A percentile compares a stretch with the other conserved stretches of the same genome.
phyloP scores from a whole-genome alignment of 2,888 invertebrate genomes.

The Trachelus troglodyta region DNA sequence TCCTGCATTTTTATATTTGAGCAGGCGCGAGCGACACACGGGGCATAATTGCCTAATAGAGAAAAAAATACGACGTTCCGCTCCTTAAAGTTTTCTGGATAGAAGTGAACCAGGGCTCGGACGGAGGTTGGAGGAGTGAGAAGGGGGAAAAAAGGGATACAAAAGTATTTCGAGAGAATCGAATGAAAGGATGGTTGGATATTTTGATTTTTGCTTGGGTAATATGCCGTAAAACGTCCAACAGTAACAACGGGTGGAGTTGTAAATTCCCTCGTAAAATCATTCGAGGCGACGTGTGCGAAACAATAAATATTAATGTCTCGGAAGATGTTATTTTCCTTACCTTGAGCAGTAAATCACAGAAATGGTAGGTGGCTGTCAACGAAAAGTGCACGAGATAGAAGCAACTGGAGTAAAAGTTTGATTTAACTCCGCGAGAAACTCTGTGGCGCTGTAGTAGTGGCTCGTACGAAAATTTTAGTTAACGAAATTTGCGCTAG shows the following conservation, averaged over 20 bases:
- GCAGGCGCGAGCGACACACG: not conserved
- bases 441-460: not conserved
- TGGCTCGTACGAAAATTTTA: not conserved
- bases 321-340: slow-evolving; percentile 50
- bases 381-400: slow-evolving; percentile 63
- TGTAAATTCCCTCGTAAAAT: slow-evolving; percentile 62
- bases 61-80: not conserved
- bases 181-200: not conserved
- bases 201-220: slow-evolving; percentile 10
- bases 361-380: slow-evolving; percentile 60
- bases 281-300: slow-evolving; percentile 46
- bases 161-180: not conserved
- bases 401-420: slow-evolving; percentile 53
- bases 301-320: slow-evolving; percentile 65
- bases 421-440: slow-evolving; percentile 58
- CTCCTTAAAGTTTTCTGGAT: not conserved
- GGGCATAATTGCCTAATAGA: not conserved
- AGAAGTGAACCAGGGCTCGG: not conserved
- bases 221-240: slow-evolving; percentile 36
- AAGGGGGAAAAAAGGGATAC: not conserved
- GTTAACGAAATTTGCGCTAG: not conserved
- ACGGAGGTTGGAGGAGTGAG: not conserved
- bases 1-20: not conserved
- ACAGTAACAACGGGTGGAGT: slow-evolving; percentile 50
- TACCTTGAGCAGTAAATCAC: slow-evolving; percentile 58